Conservation (phyloP, 2,113 vertebrate species). For the Girardinichthys multiradiatus region DNA sequence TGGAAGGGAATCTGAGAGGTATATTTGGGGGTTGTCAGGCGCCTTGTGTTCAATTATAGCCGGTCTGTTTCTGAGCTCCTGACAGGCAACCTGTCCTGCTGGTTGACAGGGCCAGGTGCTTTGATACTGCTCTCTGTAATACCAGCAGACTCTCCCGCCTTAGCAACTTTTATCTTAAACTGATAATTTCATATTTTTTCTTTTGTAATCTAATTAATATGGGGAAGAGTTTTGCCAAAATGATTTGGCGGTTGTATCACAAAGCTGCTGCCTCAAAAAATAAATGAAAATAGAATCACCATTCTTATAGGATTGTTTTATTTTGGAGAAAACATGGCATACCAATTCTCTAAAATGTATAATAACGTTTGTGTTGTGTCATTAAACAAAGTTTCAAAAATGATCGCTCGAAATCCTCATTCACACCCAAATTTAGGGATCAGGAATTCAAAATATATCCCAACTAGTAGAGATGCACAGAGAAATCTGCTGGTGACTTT, state of each 20-base stretch:
- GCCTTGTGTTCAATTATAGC: constrained; percentile 68
- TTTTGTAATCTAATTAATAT: not conserved
- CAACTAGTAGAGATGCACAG: too few species aligned
- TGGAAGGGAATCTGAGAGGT: constrained; percentile 38
- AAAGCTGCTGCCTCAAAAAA: not conserved
- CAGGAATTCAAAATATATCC: too few species aligned
- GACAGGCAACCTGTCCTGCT: constrained; percentile 67
- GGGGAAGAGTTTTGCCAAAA: not conserved
- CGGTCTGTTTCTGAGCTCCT: constrained; percentile 24
- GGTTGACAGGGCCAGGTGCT: constrained; percentile 34
- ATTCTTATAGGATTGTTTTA: not conserved
- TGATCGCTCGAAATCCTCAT: too few species aligned
- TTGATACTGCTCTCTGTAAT: not conserved
- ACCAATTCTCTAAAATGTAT: too few species aligned
- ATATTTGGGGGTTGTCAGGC: constrained; percentile 59
- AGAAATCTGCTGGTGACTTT: too few species aligned
- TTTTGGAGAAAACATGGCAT: too few species aligned
- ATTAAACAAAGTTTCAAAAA: too few species aligned
- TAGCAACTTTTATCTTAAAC: not conserved
- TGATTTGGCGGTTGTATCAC: not conserved
- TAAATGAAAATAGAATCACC: not conserved
- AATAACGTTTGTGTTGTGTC: too few species aligned
- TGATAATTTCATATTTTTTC: not conserved
- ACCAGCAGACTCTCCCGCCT: not conserved
- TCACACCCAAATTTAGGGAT: too few species aligned